Percentiles rank a stretch among this genome's conserved stretches.
Evolutionary conservation across 2,797 vertebrate species (phyloP).

Genomic region (Aselliscus stoliczkanus): DNA sequence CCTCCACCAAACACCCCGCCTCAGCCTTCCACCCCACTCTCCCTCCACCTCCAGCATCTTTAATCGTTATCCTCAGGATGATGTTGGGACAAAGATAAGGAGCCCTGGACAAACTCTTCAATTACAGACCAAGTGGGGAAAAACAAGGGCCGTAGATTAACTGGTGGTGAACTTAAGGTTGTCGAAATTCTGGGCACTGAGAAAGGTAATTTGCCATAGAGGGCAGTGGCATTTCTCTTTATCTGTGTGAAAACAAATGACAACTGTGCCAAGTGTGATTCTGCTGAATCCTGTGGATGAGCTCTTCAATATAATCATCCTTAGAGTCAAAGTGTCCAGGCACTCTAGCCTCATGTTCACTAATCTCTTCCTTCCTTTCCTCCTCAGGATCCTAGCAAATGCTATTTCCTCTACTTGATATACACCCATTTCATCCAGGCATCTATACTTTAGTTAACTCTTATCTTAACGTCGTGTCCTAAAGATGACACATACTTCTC

Average conservation of each 20-base stretch:
- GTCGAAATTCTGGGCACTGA: not conserved
- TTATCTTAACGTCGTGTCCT: not conserved
- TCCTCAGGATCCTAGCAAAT: not conserved
- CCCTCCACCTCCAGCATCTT: not conserved
- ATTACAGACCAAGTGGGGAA: not conserved
- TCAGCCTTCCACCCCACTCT: not conserved
- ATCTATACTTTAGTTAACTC: not conserved
- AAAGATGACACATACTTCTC: not conserved
- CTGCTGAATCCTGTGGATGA: not conserved
- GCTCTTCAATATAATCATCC: not conserved
- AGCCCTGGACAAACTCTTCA: not conserved
- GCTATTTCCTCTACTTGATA: not conserved
- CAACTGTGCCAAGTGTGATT: not conserved
- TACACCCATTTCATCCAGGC: not conserved
- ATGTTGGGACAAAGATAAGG: not conserved
- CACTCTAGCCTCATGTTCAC: not conserved
- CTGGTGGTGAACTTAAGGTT: not conserved
- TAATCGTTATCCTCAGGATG: not conserved
- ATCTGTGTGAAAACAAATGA: not conserved
- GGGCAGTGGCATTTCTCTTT: not conserved
- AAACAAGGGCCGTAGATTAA: not conserved
- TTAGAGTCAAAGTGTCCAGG: too few species aligned
- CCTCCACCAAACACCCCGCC: accelerated
- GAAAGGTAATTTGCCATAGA: not conserved
- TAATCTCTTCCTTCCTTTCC: not conserved